Conservation (phyloP, 37 sponge, comb jelly and placozoan species). For the Sycon ciliatum region DNA sequence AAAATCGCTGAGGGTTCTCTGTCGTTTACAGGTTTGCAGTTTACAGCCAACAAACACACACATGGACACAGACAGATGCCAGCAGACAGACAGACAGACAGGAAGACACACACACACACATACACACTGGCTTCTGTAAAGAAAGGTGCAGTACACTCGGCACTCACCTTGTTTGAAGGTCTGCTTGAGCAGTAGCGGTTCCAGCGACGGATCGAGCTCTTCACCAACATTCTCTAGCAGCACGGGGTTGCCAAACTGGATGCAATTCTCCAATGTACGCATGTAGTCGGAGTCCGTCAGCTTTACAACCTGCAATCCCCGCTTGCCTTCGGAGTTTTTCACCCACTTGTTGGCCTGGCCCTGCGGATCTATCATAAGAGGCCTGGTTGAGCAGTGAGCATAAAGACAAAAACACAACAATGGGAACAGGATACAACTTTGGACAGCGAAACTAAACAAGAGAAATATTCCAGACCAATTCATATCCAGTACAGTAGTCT, state of each 20-base stretch:
- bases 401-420: background rate
- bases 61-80: background rate
- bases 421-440: background rate
- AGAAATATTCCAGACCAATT: too few species aligned
- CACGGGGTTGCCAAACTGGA: slow-evolving; percentile 95
- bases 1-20: background rate
- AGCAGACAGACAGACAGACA: background rate
- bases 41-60: background rate
- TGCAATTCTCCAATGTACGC: slow-evolving; percentile 95
- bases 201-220: slow-evolving; percentile 93
- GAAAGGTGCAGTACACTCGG: too few species aligned
- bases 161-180: slow-evolving; percentile 91
- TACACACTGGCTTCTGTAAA: too few species aligned
- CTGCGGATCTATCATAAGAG: slow-evolving; percentile 99
- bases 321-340: slow-evolving; percentile 83
- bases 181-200: slow-evolving; percentile 94
- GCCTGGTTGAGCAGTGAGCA: slow-evolving; percentile 35
- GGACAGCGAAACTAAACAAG: too few species aligned
- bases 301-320: slow-evolving; percentile 82
- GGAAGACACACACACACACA: too few species aligned
- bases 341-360: slow-evolving; percentile 99
- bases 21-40: background rate
- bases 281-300: slow-evolving; percentile 90
- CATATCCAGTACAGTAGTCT: too few species aligned
- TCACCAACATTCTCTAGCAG: slow-evolving; percentile 98